phyloP scores from a whole-genome alignment of 2,888 invertebrate genomes.

The Camponotus fellah region DNA sequence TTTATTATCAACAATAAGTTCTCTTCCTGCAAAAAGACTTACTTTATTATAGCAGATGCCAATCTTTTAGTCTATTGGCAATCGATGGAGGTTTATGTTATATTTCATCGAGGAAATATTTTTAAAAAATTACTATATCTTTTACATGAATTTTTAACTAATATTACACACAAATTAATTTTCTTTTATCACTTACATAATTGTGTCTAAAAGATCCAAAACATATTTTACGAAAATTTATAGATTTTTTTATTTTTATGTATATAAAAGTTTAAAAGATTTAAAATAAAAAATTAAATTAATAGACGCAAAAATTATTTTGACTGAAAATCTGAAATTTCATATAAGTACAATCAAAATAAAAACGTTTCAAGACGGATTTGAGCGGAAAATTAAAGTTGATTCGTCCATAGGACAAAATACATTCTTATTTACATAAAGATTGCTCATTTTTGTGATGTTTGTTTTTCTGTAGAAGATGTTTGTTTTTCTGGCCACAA shows the following conservation, averaged over 20 bases:
- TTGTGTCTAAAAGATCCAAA: neutral
- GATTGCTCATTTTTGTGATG: neutral
- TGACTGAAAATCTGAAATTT: neutral
- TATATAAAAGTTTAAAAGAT: neutral
- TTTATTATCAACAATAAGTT: slow-evolving; percentile 66
- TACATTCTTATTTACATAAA: slow-evolving; percentile 31
- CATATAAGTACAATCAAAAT: neutral
- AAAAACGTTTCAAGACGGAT: slow-evolving; percentile 38
- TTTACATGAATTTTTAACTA: neutral
- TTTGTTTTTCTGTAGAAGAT: neutral
- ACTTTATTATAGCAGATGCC: slow-evolving; percentile 45
- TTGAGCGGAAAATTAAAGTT: slow-evolving; percentile 19
- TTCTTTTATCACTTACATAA: neutral
- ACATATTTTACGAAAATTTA: neutral
- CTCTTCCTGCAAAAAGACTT: slow-evolving; percentile 67
- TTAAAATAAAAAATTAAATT: neutral
- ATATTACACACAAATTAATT: slow-evolving; percentile 13
- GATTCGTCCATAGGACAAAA: slow-evolving; percentile 24
- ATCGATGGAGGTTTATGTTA: neutral
- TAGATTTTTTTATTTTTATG: neutral
- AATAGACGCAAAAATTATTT: neutral
- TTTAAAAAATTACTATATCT: slow-evolving; percentile 9
- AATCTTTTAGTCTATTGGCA: neutral
- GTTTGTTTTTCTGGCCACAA: neutral
- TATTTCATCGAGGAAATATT: slow-evolving; percentile 2